phyloP scores from a whole-genome alignment of 2,888 invertebrate species.

The Eurois occulta region DNA sequence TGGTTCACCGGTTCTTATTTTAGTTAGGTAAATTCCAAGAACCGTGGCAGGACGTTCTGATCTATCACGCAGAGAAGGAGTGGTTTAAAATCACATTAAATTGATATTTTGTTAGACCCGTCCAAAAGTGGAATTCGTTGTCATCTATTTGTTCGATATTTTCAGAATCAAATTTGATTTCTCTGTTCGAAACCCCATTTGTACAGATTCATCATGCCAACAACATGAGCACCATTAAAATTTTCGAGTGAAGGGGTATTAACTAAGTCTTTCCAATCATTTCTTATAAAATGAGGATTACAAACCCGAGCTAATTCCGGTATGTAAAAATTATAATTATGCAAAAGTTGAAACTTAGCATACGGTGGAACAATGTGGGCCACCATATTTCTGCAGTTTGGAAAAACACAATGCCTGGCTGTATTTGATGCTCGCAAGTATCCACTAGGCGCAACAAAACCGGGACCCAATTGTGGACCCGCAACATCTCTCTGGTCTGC shows the following conservation, averaged over 20 bases:
- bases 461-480: conserved; percentile 6
- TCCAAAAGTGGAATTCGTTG: conserved; percentile 48
- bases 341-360: conserved; percentile 5
- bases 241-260: conserved; percentile 13
- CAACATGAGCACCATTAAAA: conserved; percentile 43
- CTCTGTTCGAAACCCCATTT: conserved; percentile 48
- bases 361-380: conserved; percentile 16
- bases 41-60: conserved; percentile 39
- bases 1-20: conserved; percentile 54
- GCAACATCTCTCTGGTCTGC: conserved; percentile 9
- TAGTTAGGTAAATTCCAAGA: conserved; percentile 41
- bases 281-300: conserved; percentile 22
- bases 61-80: conserved; percentile 36
- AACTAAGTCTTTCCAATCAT: conserved; percentile 32
- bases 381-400: conserved; percentile 17
- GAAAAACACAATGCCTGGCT: conserved; percentile 23
- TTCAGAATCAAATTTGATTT: conserved; percentile 42
- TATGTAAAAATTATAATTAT: conserved; percentile 15
- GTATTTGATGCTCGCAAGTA: conserved; percentile 23
- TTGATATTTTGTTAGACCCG: conserved; percentile 46
- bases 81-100: conserved; percentile 41
- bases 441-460: conserved; percentile 14
- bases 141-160: conserved; percentile 48
- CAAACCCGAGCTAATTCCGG: conserved; percentile 29
- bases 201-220: conserved; percentile 44